phyloP scores from a whole-genome alignment of 2,113 vertebrate genomes.

The Python bivittatus region DNA sequence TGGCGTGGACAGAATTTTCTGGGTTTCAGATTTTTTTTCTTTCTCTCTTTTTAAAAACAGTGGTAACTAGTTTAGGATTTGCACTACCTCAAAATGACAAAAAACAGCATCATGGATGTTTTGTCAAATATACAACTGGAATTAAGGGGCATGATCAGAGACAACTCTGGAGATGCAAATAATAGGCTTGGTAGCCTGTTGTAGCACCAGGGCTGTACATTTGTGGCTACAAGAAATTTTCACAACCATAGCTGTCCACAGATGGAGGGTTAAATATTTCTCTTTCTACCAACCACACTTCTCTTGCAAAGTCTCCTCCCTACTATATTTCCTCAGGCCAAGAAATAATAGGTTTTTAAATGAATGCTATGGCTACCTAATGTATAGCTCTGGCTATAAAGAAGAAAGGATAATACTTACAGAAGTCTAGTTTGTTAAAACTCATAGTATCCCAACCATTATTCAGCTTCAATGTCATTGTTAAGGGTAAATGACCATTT shows the following conservation, averaged over 20 bases:
- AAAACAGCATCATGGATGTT: too few species aligned
- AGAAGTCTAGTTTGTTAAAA: background rate
- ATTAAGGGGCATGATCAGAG: too few species aligned
- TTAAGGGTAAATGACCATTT: background rate
- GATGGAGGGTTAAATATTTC: background rate
- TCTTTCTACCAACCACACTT: background rate
- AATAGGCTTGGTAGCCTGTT: too few species aligned
- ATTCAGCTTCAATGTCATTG: background rate
- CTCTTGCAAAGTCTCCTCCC: background rate
- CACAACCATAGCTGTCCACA: background rate
- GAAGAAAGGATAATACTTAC: background rate
- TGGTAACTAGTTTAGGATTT: too few species aligned
- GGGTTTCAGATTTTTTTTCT: too few species aligned
- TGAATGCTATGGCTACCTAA: background rate
- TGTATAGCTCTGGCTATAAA: background rate
- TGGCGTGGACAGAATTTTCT: too few species aligned
- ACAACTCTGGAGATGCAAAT: too few species aligned
- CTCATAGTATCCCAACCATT: background rate
- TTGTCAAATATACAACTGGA: too few species aligned
- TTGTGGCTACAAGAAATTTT: background rate
- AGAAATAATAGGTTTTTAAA: background rate
- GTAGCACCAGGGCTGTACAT: too few species aligned
- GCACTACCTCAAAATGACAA: too few species aligned
- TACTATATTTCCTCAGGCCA: background rate
- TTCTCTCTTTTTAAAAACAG: too few species aligned